Evolutionary conservation across 2,113 vertebrate genomes (phyloP), one percentile per base, ranked within the genome.

Genomic region (Lethenteron reissneri): DNA sequence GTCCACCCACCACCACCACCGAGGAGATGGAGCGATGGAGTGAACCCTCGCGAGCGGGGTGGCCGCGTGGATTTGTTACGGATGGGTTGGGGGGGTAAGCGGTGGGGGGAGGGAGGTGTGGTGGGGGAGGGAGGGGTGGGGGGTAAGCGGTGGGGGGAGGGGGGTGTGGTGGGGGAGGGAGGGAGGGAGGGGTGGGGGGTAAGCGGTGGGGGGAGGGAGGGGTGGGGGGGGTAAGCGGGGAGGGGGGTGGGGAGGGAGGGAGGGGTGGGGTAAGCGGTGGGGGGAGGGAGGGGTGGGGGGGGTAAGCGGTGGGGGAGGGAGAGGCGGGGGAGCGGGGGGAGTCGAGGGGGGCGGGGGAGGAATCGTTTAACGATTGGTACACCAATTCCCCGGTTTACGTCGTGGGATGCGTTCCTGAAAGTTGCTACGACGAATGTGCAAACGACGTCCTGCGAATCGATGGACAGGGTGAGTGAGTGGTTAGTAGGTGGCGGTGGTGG

Each of bases 281-380:
- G 57, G 57, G 11, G 9, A 64, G 57, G 56, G n/a, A 56, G 11
- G 9, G 71, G 57, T 12, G 58, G 56, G 71, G 56, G 71, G 5
- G 3, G 13, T 3, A 3, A 56, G 17, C 56, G 58, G 17, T 12
- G 25, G 60, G 8, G 69, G 58, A 14, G 12, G 11, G 19, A 2
- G 1, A 69, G 19, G n/a, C 19, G 13, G 13, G 58, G 72, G 10
- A 14, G 58, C n/a, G 25, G 41, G 56, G 74, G 76, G 72, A 78
- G 77, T 76, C 74, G 15, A 74, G 11, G 64, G 76, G 75, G 75
- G 80, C 71, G 1, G 76, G 73, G 72, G 77, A 64, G 60, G 60
- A 64, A 64, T 14, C 60, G 60, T 41, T 41, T 41, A 41, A 41
- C 41, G 41, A 41, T 6, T 41, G 41, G 41, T 41, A 41, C 41